Evolutionary conservation across 2,797 vertebrate genomes (phyloP), one percentile per base, ranked within the genome.

Genomic region (Lutjanus argentimaculatus): DNA sequence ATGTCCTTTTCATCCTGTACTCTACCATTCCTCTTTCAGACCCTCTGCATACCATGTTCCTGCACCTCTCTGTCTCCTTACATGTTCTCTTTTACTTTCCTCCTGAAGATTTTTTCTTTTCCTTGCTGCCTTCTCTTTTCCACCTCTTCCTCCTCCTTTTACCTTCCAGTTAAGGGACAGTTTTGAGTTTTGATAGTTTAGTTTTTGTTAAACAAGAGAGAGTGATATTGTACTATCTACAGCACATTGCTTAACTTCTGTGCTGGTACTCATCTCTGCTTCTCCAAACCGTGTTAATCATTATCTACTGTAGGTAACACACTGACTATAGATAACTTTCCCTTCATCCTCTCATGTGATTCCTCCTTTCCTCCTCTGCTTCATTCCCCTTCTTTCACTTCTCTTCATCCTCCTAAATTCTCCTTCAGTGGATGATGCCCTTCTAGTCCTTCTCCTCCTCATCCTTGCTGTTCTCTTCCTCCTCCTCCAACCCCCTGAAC

Each of bases 381-480:
- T 36, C 30, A 36, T 36, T 36, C 30, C 30, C 30, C 21, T 57
- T 17, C 49, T 30, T 0, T 40, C 22, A 5, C 2, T n/a, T 17
- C 45, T 49, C 12, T 46, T 49, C 16, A 1, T 48, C 19, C 22
- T 19, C 30, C 30, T 25, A 0, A 22, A 17, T 8, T 22, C 61
- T 58, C 45, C 22, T 45, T n/a, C 16, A 67, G 7, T 30, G 13
- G 58, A 56, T 52, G 30, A 51, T 17, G 36, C 65, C 25, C 61
- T 55, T 36, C 51, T 55, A 42, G n/a, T 75, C 53, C 8, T 46
- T 9, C 57, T 42, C 25, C 30, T 61, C 65, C 21, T 75, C 46
- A 22, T 51, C 48, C 51, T 22, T 13, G 3, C 19, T 58, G 15
- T 59, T 52, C 63, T 21, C 49, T 45, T 48, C 40, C 8, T 16